A percentile compares a stretch with the other conserved stretches of the same genome.
These are phyloP conservation scores for Nematopogon swammerdamellus DNA, from an alignment of 2,888 invertebrate genomes.

Conservation along the genomic window DNA sequence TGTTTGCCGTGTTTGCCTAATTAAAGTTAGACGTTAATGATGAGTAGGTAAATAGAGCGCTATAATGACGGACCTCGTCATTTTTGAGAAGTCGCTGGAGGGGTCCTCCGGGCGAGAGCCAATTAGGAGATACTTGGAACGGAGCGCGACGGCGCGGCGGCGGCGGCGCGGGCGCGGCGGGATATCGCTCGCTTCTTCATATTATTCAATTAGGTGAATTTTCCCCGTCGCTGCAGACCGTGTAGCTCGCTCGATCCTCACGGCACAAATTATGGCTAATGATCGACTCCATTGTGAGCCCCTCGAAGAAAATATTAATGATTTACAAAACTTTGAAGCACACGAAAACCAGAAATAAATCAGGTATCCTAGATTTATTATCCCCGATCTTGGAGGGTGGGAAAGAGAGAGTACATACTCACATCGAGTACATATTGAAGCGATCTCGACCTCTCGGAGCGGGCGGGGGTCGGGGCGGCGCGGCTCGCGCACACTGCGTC, in stretches of 20 bases:
- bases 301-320: neutral
- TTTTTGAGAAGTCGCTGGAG: conserved; percentile 57
- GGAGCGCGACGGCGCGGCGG: conserved; percentile 1
- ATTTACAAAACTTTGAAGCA: neutral
- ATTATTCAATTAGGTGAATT: neutral
- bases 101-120: conserved; percentile 58
- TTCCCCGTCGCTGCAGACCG: neutral
- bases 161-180: neutral
- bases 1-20: conserved; percentile 58
- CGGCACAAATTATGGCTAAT: neutral
- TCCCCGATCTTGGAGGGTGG: too few relatives aligned
- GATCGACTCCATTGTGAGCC: neutral
- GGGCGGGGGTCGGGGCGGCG: neutral
- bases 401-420: too few relatives aligned
- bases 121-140: conserved; percentile 29
- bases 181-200: neutral
- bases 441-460: neutral
- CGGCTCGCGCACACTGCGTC: too few relatives aligned
- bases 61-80: conserved; percentile 58
- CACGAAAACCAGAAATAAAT: too few relatives aligned
- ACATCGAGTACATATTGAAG: too few relatives aligned
- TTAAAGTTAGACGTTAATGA: conserved; percentile 56
- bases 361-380: too few relatives aligned
- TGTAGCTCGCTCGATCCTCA: neutral
- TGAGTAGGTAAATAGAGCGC: conserved; percentile 58